A percentile compares a stretch with the other conserved stretches of the same genome.
phyloP scores from a whole-genome alignment of 1,140 invertebrate species.

The Pseudachorutes palmiensis region DNA sequence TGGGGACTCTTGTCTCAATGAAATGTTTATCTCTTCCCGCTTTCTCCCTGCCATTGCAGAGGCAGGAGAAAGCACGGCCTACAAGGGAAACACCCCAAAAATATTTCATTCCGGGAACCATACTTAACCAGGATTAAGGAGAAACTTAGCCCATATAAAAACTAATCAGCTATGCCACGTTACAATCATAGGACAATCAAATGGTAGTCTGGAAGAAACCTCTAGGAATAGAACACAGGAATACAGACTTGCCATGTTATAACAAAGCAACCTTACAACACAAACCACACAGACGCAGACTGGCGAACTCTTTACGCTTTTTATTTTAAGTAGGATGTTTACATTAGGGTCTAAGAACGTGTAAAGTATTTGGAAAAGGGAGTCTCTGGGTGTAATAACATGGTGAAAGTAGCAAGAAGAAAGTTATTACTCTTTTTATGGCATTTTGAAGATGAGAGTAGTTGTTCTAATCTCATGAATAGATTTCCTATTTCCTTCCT shows the following conservation, averaged over 20 bases:
- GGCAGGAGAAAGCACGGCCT: not conserved
- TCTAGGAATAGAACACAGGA: too few species aligned
- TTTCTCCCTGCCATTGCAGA: not conserved
- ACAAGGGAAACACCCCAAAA: too few species aligned
- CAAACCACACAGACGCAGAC: too few species aligned
- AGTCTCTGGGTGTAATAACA: not conserved
- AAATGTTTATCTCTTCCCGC: constrained; percentile 32
- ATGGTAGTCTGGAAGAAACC: too few species aligned
- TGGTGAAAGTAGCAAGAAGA: not conserved
- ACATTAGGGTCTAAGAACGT: too few species aligned
- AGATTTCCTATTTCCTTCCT: constrained; percentile 7
- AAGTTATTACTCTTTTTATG: not conserved
- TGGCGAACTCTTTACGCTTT: too few species aligned
- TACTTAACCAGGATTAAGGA: not conserved
- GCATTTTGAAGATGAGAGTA: not conserved
- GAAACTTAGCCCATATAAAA: not conserved
- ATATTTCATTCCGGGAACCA: not conserved
- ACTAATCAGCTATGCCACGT: too few species aligned
- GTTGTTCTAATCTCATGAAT: constrained; percentile 7
- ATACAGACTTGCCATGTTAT: too few species aligned
- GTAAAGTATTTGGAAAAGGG: not conserved
- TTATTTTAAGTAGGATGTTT: too few species aligned
- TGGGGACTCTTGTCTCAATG: constrained; percentile 26
- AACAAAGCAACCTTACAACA: too few species aligned
- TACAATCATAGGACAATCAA: too few species aligned